Base-by-base conservation (phyloP, 2,113 vertebrate genomes). In the Malurus melanocephalus region DNA sequence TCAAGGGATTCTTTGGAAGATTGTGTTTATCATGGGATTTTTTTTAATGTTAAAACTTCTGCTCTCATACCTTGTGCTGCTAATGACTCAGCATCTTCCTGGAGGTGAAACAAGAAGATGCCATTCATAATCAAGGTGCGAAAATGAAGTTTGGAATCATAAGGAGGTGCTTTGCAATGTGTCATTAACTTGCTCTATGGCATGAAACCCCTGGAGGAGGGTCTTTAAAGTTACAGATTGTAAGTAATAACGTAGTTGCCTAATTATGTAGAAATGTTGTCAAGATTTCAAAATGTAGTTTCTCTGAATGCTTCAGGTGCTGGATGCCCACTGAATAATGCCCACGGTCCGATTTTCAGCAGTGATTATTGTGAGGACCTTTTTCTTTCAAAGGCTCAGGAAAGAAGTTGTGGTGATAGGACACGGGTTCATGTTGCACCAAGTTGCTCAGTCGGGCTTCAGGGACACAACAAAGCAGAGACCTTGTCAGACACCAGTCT, bases 61-160 rank as follows among this genome's bases (percentile, higher is more conserved):
- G 20, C 28, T 71, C 82, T 86, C 43, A 7, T 55, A 51, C 40
- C 11, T 53, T 71, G 18, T 43, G 24, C 68, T 85, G 40, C 30
- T 64, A 38, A 71, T 89, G 68, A 57, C 62, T 81, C 61, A 90
- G 74, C 62, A 73, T 18, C 51, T 78, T 78, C 16, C 42, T 82
- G 73, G 49, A 57, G 57, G 18, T 69, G 62, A 65, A 90, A 64
- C 33, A 85, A 76, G 56, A 68, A 81, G 27, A 30, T 69, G 55
- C 51, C 69, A 88, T 73, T 93, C 72, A 86, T 90, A 86, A 84
- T 84, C 66, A 79, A 93, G 51, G 80, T 91, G 43, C 51, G 79
- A 79, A 91, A 84, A 73, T 79, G 46, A 78, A 72, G 69, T 71
- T 91, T 89, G 78, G 76, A 80, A 80, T 86, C 10, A 6, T 65